Evolutionary conservation across 2,888 invertebrate species (phyloP).

Genomic region (Platycnemis pennipes): DNA sequence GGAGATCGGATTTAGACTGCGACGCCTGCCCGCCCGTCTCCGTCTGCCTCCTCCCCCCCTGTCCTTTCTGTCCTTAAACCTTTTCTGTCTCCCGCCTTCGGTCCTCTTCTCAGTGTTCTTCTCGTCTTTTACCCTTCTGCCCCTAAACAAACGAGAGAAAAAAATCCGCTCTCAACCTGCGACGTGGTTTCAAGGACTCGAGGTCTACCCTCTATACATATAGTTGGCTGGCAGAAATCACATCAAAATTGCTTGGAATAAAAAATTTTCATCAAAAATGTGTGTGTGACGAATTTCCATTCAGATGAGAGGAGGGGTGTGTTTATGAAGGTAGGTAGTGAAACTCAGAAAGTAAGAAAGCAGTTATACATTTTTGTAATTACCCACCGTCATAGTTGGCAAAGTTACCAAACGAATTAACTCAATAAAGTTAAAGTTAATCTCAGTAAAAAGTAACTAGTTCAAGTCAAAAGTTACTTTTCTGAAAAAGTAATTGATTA

Average conservation of each 20-base stretch:
- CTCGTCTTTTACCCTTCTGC: background rate
- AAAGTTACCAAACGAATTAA: too few species aligned
- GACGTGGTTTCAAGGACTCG: constrained; percentile 28
- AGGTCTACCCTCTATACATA: background rate
- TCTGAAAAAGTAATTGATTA: too few species aligned
- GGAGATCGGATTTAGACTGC: constrained; percentile 57
- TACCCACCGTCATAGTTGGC: too few species aligned
- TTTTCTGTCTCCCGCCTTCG: constrained; percentile 27
- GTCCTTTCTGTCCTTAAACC: background rate
- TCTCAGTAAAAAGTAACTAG: too few species aligned
- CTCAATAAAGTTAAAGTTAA: too few species aligned
- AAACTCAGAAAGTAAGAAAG: background rate
- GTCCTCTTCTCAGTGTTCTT: background rate
- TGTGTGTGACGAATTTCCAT: background rate
- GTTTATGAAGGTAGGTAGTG: background rate
- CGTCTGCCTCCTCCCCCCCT: background rate
- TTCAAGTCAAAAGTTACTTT: too few species aligned
- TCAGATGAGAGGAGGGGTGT: background rate
- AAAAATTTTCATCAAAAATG: background rate
- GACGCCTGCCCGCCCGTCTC: constrained; percentile 19
- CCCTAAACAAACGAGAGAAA: background rate
- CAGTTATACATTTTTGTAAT: too few species aligned
- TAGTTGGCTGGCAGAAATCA: background rate
- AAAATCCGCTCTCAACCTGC: background rate
- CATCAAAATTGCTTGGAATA: constrained; percentile 3